Base-by-base conservation (phyloP, 2,113 vertebrate genomes). In the Reinhardtius hippoglossoides region DNA sequence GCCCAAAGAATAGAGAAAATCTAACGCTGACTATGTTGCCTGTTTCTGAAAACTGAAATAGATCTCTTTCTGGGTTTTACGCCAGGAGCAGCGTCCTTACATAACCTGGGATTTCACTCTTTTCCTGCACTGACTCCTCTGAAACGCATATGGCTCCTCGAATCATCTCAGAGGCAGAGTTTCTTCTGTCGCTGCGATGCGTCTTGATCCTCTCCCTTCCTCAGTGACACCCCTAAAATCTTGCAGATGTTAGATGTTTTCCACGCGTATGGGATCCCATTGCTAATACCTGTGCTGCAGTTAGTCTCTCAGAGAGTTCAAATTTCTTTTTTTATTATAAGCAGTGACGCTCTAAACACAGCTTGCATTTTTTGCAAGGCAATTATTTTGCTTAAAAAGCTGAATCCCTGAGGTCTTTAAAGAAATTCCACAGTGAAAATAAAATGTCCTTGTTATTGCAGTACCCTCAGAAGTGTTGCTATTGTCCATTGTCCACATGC, bases 401-500 rank as follows among this genome's bases (percentile, higher is more conserved):
- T 6, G 3, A 57, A 48, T 75, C 20, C 55, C 12, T 42, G 31
- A 72, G 50, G 14, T 54, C 14, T 3, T 67, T 9, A 60, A 54
- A 40, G 48, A 80, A 77, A 75, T 50, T 8, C 9, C 27, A 9
- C 6, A 74, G 21, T 71, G 55, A 70, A 87, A 73, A 54, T 64
- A 72, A 84, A 52, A 71, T n/a, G 78, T 70, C 73, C 50, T 71
- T 76, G 72, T 64, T 65, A 37, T 31, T 42, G 44, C 70, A 52
- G 27, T 76, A 21, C 61, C 61, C 65, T 54, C 84, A 24, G 50
- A 24, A 55, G 58, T 23, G 63, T 26, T 81, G 31, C 76, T 69
- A 15, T 83, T 92, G 79, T 82, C 69, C 55, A 58, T 78, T 85
- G 83, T 87, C 71, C 78, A 59, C 76, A 72, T 58, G 72, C 62